Conservation (phyloP, 2,888 invertebrate genomes). For the Drosophila differens region DNA sequence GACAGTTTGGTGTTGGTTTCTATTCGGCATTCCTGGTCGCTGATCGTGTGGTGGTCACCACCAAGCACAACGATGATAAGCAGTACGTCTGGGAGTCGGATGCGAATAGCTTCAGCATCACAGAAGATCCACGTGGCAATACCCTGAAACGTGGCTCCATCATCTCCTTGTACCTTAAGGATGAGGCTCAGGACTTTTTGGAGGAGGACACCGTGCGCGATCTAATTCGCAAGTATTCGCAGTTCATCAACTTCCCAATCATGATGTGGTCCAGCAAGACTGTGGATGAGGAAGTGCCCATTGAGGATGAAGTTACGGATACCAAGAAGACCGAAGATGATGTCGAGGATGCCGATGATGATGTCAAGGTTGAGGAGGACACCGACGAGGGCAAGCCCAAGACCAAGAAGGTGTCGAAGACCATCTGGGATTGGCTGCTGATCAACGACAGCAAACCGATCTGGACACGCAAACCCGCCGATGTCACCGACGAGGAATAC, state of each 20-base stretch:
- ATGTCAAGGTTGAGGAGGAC: conserved; percentile 89
- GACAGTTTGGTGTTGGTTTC: conserved; percentile 99
- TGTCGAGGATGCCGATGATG: conserved; percentile 85
- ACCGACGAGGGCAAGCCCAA: conserved; percentile 89
- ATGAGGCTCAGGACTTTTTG: conserved; percentile 98
- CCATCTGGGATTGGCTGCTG: conserved; percentile 99
- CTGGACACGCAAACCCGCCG: conserved; percentile 96
- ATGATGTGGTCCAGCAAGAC: conserved; percentile 94
- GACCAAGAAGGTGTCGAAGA: conserved; percentile 96
- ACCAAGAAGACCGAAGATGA: conserved; percentile 86
- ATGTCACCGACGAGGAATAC: conserved; percentile 96
- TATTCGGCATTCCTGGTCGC: conserved; percentile 99
- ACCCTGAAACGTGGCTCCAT: conserved; percentile 96
- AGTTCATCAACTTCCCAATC: conserved; percentile 99
- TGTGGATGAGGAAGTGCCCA: conserved; percentile 90
- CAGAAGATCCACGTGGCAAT: conserved; percentile 96
- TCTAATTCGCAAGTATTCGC: conserved; percentile 98
- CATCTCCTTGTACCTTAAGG: conserved; percentile 95
- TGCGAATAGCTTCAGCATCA: conserved; percentile 94
- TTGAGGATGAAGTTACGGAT: conserved; percentile 87
- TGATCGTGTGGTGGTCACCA: conserved; percentile 97
- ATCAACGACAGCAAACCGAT: conserved; percentile 99
- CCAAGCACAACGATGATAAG: conserved; percentile 96
- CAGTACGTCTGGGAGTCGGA: conserved; percentile 99
- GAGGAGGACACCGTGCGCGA: conserved; percentile 96